Percentiles rank a stretch among this genome's conserved stretches.
These are phyloP conservation scores for Sesamia nonagrioides DNA, from an alignment of 1,140 invertebrate genomes.

Conservation along the genomic window DNA sequence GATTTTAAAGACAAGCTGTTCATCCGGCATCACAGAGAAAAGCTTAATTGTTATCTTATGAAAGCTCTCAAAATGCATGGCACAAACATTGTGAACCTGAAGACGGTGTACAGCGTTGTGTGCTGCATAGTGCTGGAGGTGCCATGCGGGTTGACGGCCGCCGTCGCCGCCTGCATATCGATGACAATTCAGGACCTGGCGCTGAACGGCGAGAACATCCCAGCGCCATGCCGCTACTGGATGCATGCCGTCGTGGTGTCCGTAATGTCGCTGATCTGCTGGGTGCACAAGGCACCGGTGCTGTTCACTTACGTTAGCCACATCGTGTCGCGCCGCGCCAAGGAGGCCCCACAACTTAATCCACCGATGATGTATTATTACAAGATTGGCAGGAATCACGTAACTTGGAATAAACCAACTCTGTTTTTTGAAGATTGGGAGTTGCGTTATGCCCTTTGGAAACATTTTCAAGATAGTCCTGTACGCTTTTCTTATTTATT, in stretches of 20 bases:
- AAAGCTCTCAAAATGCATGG: slow-evolving; percentile 84
- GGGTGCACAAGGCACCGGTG: slow-evolving; percentile 88
- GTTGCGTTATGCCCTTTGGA: slow-evolving; percentile 89
- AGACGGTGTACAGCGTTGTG: slow-evolving; percentile 86
- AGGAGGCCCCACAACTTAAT: slow-evolving; percentile 89
- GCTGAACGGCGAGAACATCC: slow-evolving; percentile 67
- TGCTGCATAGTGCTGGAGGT: slow-evolving; percentile 88
- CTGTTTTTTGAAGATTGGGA: slow-evolving; percentile 90
- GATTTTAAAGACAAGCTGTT: slow-evolving; percentile 84
- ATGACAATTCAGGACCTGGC: slow-evolving; percentile 88
- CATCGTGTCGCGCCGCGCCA: slow-evolving; percentile 86
- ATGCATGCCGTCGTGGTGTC: slow-evolving; percentile 88
- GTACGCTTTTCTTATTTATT: slow-evolving; percentile 40
- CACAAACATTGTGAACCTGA: slow-evolving; percentile 82
- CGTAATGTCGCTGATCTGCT: slow-evolving; percentile 88
- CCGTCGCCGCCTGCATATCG: slow-evolving; percentile 86
- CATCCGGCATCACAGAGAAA: slow-evolving; percentile 83
- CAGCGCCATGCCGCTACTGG: slow-evolving; percentile 78
- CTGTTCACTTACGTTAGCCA: slow-evolving; percentile 88
- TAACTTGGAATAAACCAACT: slow-evolving; percentile 89
- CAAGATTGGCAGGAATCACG: slow-evolving; percentile 87
- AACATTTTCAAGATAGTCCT: slow-evolving; percentile 82
- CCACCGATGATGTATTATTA: slow-evolving; percentile 88
- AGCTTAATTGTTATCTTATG: slow-evolving; percentile 85
- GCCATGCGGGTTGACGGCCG: slow-evolving; percentile 88